Evolutionary conservation across 2,797 vertebrate species (phyloP), one percentile per base, ranked within the genome.

Genomic region (Orientallactaga sibirica): DNA sequence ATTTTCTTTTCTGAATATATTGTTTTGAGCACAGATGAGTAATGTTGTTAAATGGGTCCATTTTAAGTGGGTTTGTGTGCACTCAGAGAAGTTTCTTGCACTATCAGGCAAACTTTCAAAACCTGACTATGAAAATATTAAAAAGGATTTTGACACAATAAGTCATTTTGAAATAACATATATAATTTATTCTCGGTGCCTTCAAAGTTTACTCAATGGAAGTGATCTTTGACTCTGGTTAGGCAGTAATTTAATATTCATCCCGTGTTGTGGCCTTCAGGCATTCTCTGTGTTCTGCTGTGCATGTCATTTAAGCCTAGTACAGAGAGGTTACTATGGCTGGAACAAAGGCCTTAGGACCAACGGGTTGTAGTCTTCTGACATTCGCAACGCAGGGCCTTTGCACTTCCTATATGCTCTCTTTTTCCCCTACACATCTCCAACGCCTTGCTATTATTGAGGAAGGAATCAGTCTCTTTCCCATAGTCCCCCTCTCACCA

Each of bases 121-220:
- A 93, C 66, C 3, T 93, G 55, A 88, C 66, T 88, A 62, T 41
- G 55, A 74, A 70, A 90, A 88, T 77, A 78, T 75, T 94, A 82
- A 82, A 84, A 71, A 93, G 70, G 90, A 94, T 92, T 67, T 52
- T 75, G 29, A 55, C 20, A 86, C 22, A 16, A 74, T 37, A 3
- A 66, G 80, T 88, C 33, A 22, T 77, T 78, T n/a, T 58, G 48
- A 58, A 58, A n/a, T 58, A 55, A 77, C 14, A 48, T 75, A 27
- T 75, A 11, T 43, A 27, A 79, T 88, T 88, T 48, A 68, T 91
- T 90, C 55, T 67, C 29, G 83, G 83, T 80, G 18, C 19, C 78
- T 29, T 61, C 76, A 15, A 92, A 91, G 8, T 67, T 25, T n/a
- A 95, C 88, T 92, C 64, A 85, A 3, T 33, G 15, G 73, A n/a